Evolutionary conservation across 2,888 invertebrate species (phyloP), one percentile per base, ranked within the genome.

Genomic region (Drosophila falleni): DNA sequence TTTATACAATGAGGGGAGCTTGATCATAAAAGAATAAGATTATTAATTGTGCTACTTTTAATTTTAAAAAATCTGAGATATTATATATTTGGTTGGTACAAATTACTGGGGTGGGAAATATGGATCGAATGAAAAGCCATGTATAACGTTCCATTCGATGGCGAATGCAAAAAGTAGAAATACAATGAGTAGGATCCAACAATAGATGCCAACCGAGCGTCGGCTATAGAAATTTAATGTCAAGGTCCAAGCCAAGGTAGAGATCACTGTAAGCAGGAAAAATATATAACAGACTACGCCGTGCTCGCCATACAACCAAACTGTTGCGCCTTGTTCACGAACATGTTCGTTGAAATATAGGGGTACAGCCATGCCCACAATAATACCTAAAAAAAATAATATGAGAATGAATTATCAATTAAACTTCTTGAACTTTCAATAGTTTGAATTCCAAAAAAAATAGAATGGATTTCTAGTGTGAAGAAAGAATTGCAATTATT

Each of bases 261-360:
- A 42, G 0, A 19, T 0, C 5, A 85, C 19, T 9, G 74, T 56
- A 0, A 82, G 0, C 13, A 68, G 0, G 2, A 73, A 46, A 9
- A 82, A 82, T 8, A 82, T 31, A n/a, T 68, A 74, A 19, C 74
- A 69, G 39, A 62, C 79, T 1, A 60, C 62, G 2, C 85, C 81
- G 2, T 56, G 58, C 0, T 59, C 46, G 0, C 85, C 77, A 5
- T 63, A 49, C 5, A 82, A 16, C 72, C 72, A 65, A 6, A 13
- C 1, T 0, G 47, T 0, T 0, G 79, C 23, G 0, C 39, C 53
- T 26, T 0, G 0, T 2, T 1, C 0, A 0, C 29, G 60, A 1
- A 41, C 67, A 5, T 56, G 9, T 15, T 35, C 0, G 23, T 80
- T 80, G 2, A 63, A 65, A 8, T 61, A 8, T 2, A 73, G 15